Evolutionary conservation across 2,113 vertebrate species (phyloP).

Genomic region (Rhinogobius similis): DNA sequence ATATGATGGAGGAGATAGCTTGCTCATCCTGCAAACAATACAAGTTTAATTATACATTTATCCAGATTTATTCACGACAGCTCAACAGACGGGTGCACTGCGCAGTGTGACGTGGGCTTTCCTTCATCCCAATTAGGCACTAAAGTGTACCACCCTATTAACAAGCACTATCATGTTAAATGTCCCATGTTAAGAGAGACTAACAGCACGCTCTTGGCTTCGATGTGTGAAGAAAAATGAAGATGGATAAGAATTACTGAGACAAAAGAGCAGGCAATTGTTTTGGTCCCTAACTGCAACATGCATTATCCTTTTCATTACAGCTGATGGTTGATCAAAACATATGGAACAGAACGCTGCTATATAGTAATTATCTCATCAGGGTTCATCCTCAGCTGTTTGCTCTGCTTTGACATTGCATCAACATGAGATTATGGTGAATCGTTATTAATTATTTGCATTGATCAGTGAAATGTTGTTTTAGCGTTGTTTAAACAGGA

Average conservation of each 20-base stretch:
- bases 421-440: not conserved
- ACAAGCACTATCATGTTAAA: conserved; percentile 19
- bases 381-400: not conserved
- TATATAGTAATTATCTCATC: not conserved
- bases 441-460: not conserved
- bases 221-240: conserved; percentile 10
- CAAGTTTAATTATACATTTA: conserved; percentile 25
- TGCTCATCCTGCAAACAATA: conserved; percentile 14
- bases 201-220: conserved; percentile 9
- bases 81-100: conserved; percentile 10
- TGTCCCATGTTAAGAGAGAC: conserved; percentile 12
- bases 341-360: not conserved
- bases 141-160: conserved; percentile 10
- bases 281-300: not conserved
- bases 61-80: conserved; percentile 22
- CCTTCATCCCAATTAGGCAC: conserved; percentile 14
- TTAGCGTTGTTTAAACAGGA: not conserved
- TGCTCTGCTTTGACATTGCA: not conserved
- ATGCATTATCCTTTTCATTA: conserved; percentile 1
- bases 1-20: conserved; percentile 22
- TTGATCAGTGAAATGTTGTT: not conserved
- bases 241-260: conserved; percentile 19
- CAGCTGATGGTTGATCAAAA: not conserved
- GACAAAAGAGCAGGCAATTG: not conserved
- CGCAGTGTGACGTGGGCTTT: not conserved